Conservation (phyloP, 1,140 invertebrate species). For the Apis laboriosa region DNA sequence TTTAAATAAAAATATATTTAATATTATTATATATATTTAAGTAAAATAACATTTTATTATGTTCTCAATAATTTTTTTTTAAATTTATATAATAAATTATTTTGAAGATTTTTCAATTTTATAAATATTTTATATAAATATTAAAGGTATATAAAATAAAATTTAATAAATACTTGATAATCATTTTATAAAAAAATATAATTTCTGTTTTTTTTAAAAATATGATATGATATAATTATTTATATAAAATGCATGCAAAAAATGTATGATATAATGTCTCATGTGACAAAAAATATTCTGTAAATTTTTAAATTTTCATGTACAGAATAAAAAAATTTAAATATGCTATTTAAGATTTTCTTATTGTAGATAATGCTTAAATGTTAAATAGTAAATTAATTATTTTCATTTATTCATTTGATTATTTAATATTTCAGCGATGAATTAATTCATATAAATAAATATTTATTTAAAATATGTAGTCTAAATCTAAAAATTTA, state of each 20-base stretch:
- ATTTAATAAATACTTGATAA: too few species aligned
- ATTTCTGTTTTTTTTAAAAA: background rate
- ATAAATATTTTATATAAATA: too few species aligned
- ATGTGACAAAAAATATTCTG: background rate
- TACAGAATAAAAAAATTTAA: background rate
- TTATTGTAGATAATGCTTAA: background rate
- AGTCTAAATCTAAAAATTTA: too few species aligned
- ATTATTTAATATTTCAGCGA: background rate
- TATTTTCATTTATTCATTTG: background rate
- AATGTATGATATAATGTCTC: too few species aligned
- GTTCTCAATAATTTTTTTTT: too few species aligned
- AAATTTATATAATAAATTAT: too few species aligned
- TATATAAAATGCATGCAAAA: background rate
- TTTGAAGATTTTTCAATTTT: too few species aligned
- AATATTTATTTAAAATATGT: background rate
- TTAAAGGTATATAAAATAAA: too few species aligned
- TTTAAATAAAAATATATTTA: too few species aligned
- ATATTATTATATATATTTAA: too few species aligned
- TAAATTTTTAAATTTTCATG: background rate
- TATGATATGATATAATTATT: background rate
- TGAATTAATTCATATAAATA: background rate
- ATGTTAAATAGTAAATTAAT: background rate
- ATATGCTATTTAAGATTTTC: background rate
- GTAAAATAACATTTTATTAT: too few species aligned
- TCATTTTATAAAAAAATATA: background rate